These are phyloP conservation scores for Trinectes maculatus DNA, from an alignment of 2,113 vertebrate species.

Conservation along the genomic window DNA sequence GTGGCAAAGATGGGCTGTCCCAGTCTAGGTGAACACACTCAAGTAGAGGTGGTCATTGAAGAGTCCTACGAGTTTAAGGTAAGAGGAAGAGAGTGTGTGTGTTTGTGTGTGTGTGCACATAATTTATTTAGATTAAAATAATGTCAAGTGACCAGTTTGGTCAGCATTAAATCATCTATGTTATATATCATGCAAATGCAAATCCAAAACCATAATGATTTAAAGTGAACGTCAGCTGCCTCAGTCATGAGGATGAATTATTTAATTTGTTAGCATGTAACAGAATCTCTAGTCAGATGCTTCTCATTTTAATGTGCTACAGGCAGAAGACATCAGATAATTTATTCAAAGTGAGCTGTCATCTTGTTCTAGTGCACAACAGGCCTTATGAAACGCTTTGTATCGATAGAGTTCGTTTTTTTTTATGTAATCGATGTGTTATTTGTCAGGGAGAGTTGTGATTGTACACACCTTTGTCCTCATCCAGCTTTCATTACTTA, in stretches of 20 bases:
- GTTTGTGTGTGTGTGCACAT: neutral
- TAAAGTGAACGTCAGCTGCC: slow-evolving; percentile 16
- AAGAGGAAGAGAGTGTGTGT: neutral
- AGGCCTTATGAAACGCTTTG: no score
- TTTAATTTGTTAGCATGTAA: slow-evolving; percentile 22
- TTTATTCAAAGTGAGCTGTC: slow-evolving; percentile 18
- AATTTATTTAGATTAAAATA: no score
- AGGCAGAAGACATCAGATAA: slow-evolving; percentile 13
- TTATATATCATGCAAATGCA: slow-evolving; percentile 11
- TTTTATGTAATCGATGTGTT: no score
- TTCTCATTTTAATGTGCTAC: slow-evolving; percentile 36
- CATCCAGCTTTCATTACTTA: neutral
- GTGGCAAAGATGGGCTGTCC: slow-evolving; percentile 86
- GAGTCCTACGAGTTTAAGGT: slow-evolving; percentile 88
- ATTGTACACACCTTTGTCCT: no score
- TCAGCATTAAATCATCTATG: neutral
- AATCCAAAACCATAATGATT: slow-evolving; percentile 11
- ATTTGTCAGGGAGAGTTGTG: no score
- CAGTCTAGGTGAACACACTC: slow-evolving; percentile 82
- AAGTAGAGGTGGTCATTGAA: slow-evolving; percentile 83
- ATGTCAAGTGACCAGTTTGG: neutral
- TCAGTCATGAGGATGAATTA: slow-evolving; percentile 4
- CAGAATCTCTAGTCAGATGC: slow-evolving; percentile 28
- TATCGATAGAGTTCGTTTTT: no score
- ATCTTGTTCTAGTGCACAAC: neutral